These are phyloP conservation scores for Suncus etruscus DNA, from an alignment of 2,113 vertebrate species.

Conservation along the genomic window DNA sequence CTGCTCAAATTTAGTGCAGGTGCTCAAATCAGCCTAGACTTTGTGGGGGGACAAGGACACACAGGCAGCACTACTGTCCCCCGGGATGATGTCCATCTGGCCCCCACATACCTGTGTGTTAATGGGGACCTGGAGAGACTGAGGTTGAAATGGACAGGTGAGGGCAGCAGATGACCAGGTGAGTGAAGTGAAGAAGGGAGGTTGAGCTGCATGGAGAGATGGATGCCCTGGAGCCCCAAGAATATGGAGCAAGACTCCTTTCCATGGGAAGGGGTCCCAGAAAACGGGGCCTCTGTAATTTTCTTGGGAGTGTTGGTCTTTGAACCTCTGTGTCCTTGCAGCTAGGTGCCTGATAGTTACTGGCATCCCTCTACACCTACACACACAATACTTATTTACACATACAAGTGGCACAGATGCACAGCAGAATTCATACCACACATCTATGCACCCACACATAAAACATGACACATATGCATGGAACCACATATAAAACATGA, in stretches of 20 bases:
- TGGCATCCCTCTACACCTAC: neutral
- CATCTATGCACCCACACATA: too few species aligned
- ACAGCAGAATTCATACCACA: too few species aligned
- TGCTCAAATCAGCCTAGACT: neutral
- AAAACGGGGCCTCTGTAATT: neutral
- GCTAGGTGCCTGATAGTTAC: neutral
- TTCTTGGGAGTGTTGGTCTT: neutral
- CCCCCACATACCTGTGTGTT: too few species aligned
- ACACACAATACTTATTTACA: too few species aligned
- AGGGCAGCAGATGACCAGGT: neutral
- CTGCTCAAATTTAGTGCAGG: neutral
- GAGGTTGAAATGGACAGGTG: neutral
- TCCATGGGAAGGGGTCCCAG: neutral
- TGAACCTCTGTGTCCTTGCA: neutral
- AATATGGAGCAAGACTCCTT: neutral
- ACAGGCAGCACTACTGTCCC: too few species aligned
- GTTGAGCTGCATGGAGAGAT: neutral
- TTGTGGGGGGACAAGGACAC: too few species aligned
- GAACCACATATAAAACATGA: too few species aligned
- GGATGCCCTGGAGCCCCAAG: neutral
- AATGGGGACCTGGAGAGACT: neutral
- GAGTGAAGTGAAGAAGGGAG: neutral
- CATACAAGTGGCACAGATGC: too few species aligned
- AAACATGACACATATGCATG: too few species aligned
- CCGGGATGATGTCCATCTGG: fast-evolving